These are phyloP conservation scores for Thamnophis sirtalis DNA, from an alignment of 2,113 vertebrate species.

Conservation along the genomic window DNA sequence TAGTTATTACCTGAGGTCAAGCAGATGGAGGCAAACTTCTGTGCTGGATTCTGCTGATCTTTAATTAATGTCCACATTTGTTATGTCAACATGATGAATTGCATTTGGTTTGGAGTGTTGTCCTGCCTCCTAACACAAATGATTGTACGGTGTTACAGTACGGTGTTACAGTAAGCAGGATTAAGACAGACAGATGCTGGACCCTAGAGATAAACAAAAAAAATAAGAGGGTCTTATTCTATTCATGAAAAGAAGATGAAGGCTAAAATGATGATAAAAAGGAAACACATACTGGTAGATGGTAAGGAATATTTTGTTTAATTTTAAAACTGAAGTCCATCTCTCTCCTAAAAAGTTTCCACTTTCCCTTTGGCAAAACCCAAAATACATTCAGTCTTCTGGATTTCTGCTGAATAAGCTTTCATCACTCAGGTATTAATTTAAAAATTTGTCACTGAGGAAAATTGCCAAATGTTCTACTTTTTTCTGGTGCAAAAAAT, in stretches of 20 bases:
- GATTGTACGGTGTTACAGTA: slow-evolving; percentile 66
- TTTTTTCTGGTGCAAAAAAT: not conserved
- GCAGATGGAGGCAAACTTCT: slow-evolving; percentile 79
- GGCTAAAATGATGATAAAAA: not conserved
- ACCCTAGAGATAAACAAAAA: slow-evolving; percentile 15
- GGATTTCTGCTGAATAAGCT: not conserved
- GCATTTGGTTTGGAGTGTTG: slow-evolving; percentile 59
- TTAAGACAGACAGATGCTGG: slow-evolving; percentile 7
- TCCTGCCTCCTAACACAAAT: slow-evolving; percentile 62
- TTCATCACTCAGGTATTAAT: not conserved
- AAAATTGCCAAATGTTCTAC: not conserved
- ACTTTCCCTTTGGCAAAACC: not conserved
- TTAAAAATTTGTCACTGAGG: not conserved
- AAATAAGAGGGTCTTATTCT: not conserved
- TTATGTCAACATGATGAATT: slow-evolving; percentile 79
- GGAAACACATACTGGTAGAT: not conserved
- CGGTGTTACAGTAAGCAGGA: slow-evolving; percentile 26
- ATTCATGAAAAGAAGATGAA: not conserved
- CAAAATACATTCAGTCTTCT: not conserved
- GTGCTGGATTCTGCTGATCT: slow-evolving; percentile 75
- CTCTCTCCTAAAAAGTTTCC: not conserved
- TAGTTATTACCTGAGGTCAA: slow-evolving; percentile 81
- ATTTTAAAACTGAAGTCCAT: not conserved
- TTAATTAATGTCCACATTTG: slow-evolving; percentile 81
- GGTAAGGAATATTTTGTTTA: not conserved